phyloP scores from a whole-genome alignment of 2,888 invertebrate genomes.

The Cetonia aurata region DNA sequence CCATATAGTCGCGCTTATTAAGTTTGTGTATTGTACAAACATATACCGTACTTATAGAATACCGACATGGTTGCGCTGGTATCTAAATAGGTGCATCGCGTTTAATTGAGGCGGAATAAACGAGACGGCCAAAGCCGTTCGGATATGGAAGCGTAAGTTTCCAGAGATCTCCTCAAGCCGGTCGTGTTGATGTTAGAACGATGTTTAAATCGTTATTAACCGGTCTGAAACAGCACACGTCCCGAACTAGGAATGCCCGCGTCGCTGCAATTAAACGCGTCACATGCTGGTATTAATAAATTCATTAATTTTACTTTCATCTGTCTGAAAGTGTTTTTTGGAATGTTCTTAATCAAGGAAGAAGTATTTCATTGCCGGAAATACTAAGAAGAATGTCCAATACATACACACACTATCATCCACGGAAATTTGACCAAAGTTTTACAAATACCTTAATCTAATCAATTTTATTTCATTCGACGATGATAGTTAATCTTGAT shows the following conservation, averaged over 20 bases:
- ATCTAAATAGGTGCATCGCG: slow-evolving; percentile 19
- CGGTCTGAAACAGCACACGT: background rate
- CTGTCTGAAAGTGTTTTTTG: background rate
- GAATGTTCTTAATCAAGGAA: too few relatives aligned
- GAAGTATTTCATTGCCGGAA: too few relatives aligned
- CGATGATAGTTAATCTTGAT: too few relatives aligned
- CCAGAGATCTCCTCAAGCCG: background rate
- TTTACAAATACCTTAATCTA: too few relatives aligned
- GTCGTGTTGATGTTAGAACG: slow-evolving; percentile 7
- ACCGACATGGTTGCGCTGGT: too few relatives aligned
- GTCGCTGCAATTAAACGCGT: background rate
- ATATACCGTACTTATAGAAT: too few relatives aligned
- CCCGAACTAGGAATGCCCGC: slow-evolving; percentile 9
- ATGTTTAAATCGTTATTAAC: slow-evolving; percentile 18
- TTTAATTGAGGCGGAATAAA: slow-evolving; percentile 19
- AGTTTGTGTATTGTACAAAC: too few relatives aligned
- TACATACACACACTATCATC: too few relatives aligned
- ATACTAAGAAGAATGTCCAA: too few relatives aligned
- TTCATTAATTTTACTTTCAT: slow-evolving; percentile 18
- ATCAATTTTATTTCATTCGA: too few relatives aligned
- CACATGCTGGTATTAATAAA: slow-evolving; percentile 15
- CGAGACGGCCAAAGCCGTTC: slow-evolving; percentile 24
- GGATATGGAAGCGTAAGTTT: slow-evolving; percentile 5
- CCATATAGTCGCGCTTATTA: background rate
- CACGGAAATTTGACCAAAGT: too few relatives aligned